Percentiles rank a stretch among this genome's conserved stretches.
Conservation (phyloP, 2,797 vertebrate genomes). For the Mareca penelope region DNA sequence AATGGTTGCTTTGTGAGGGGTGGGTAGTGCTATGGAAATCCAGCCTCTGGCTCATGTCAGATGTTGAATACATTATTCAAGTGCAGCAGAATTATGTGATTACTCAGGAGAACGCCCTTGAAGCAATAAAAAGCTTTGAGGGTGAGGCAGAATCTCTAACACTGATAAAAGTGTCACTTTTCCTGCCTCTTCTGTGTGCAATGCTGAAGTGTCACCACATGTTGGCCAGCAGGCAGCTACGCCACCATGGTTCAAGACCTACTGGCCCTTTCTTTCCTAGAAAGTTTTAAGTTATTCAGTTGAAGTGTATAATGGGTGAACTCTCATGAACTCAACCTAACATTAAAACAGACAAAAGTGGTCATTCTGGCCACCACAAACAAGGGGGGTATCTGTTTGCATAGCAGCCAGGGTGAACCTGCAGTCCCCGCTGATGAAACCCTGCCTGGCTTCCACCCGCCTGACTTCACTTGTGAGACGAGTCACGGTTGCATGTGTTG, state of each 20-base stretch:
- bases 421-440: conserved; percentile 9
- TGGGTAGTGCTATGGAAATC: neutral
- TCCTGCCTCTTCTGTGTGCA: neutral
- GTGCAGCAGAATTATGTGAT: neutral
- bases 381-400: neutral
- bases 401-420: neutral
- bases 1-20: neutral
- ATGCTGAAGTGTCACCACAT: neutral
- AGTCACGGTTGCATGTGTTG: conserved; percentile 3
- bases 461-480: conserved; percentile 30
- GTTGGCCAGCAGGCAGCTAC: neutral
- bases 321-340: neutral
- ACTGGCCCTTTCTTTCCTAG: neutral
- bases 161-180: neutral
- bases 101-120: neutral
- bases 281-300: neutral
- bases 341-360: neutral
- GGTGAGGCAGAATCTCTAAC: neutral
- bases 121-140: neutral
- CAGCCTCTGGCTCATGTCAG: neutral
- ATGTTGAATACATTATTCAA: neutral
- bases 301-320: neutral
- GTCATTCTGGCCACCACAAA: neutral
- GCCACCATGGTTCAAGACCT: neutral
- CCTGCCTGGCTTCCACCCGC: conserved; percentile 52